Percentiles rank a stretch among this genome's conserved stretches.
Conservation (phyloP, 2,113 vertebrate genomes). For the Hypocryptadius cinnamomeus region DNA sequence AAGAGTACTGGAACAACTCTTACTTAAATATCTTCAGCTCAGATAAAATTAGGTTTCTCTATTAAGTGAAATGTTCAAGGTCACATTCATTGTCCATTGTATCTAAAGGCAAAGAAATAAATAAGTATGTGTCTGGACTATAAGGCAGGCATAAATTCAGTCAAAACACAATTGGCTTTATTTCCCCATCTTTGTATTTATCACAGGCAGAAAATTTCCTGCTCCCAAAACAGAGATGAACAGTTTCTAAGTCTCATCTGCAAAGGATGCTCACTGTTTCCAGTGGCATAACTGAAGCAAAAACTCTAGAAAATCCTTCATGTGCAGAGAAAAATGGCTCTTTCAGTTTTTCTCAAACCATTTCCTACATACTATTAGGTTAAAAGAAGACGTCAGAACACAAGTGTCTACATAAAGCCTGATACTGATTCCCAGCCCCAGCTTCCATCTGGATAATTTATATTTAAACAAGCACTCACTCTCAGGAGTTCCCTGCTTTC, state of each 20-base stretch:
- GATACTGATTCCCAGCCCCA: not conserved
- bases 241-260: not conserved
- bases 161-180: not conserved
- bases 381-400: not conserved
- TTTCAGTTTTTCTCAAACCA: not conserved
- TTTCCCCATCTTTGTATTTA: not conserved
- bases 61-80: not conserved
- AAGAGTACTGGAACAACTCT: not conserved
- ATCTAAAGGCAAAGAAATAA: not conserved
- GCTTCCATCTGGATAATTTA: not conserved
- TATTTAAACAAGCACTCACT: not conserved
- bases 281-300: not conserved
- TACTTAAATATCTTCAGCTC: not conserved
- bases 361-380: not conserved
- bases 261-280: not conserved
- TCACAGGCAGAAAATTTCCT: not conserved
- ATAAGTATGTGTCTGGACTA: not conserved
- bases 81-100: not conserved
- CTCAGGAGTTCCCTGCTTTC: not conserved
- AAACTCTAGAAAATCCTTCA: not conserved
- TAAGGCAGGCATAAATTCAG: not conserved
- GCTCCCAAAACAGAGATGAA: not conserved
- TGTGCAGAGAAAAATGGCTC: not conserved
- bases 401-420: not conserved
- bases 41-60: not conserved